Evolutionary conservation across 2,113 vertebrate genomes (phyloP).

Genomic region (Halcyon malimbica): DNA sequence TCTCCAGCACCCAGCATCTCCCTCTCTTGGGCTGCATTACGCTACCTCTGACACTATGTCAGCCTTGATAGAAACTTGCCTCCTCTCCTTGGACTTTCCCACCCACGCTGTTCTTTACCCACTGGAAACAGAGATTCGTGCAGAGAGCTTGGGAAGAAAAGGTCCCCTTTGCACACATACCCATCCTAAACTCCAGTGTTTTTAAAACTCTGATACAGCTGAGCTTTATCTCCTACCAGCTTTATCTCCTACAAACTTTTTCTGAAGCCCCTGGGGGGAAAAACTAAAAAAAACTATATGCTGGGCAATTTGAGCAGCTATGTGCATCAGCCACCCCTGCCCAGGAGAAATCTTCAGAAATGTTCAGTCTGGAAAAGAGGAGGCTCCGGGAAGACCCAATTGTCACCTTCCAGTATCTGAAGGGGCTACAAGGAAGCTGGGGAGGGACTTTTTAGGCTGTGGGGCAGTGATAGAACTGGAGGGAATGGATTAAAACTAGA

Average conservation of each 20-base stretch:
- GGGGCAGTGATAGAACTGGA: too few species aligned
- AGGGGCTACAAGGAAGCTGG: too few species aligned
- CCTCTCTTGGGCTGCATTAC: accelerated
- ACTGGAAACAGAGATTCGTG: accelerated
- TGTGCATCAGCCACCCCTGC: not conserved
- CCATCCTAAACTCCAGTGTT: not conserved
- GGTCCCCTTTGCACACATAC: not conserved
- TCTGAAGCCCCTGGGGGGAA: not conserved
- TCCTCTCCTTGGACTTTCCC: not conserved
- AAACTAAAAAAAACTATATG: not conserved
- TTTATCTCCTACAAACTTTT: not conserved
- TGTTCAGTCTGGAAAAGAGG: too few species aligned
- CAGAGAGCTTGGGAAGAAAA: not conserved
- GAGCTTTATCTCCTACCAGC: not conserved
- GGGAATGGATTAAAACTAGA: too few species aligned
- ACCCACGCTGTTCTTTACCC: not conserved
- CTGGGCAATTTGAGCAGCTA: not conserved
- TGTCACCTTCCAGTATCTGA: too few species aligned
- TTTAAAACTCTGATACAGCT: not conserved
- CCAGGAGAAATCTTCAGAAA: not conserved
- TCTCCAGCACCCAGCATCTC: not conserved
- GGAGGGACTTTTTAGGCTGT: too few species aligned
- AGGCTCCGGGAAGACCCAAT: too few species aligned
- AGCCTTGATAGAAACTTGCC: not conserved
- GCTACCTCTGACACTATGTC: accelerated